Conservation (phyloP, 2,888 invertebrate species). For the Clistopyga incitator region DNA sequence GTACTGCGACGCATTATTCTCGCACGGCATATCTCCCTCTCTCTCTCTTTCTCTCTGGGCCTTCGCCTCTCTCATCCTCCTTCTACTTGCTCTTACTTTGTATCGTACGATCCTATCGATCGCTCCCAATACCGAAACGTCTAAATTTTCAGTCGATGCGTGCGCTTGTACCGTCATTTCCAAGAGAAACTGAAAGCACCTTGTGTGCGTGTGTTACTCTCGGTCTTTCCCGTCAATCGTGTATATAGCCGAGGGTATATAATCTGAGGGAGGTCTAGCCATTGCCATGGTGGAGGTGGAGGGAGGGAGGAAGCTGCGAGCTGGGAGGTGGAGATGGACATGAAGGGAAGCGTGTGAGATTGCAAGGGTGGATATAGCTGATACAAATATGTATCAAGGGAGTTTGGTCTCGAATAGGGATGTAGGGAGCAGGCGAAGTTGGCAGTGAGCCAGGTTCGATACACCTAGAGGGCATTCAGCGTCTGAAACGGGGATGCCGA, state of each 20-base stretch:
- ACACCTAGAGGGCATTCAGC: constrained; percentile 56
- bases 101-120: background rate
- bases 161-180: constrained; percentile 39
- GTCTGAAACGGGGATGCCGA: constrained; percentile 49
- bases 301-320: constrained; percentile 37
- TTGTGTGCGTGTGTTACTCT: constrained; percentile 3
- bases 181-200: constrained; percentile 9
- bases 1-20: constrained; percentile 23
- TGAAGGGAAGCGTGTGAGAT: constrained; percentile 49
- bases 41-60: constrained; percentile 17
- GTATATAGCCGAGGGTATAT: constrained; percentile 15
- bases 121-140: constrained; percentile 15
- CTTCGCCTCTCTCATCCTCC: background rate
- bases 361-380: constrained; percentile 57
- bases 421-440: constrained; percentile 49
- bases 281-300: constrained; percentile 44
- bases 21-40: constrained; percentile 2
- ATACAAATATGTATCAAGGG: constrained; percentile 66
- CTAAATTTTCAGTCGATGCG: constrained; percentile 35
- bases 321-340: constrained; percentile 20
- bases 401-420: constrained; percentile 47
- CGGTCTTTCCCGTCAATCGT: constrained; percentile 20
- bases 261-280: constrained; percentile 21
- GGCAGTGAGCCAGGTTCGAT: constrained; percentile 61
- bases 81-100: background rate